Evolutionary conservation across 2,888 invertebrate species (phyloP), one percentile per base, ranked within the genome.

Genomic region (Brenthis ino): DNA sequence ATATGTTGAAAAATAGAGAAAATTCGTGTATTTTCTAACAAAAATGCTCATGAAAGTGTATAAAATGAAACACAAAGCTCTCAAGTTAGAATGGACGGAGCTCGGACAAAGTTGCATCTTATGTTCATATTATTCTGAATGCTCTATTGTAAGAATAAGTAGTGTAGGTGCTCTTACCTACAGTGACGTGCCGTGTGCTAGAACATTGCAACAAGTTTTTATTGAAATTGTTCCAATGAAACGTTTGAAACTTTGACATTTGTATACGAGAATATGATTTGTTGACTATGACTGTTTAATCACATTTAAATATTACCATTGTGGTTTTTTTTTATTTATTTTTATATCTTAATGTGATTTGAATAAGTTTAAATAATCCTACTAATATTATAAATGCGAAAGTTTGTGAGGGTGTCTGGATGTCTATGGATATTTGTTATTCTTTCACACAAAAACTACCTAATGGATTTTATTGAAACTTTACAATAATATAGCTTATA

Each of bases 121-220:
- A 75, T 70, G 75, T 71, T 48, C 58, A 60, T 60, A 72, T 72
- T 71, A 73, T 74, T 72, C 71, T 63, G 65, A 70, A 71, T 64
- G 63, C 66, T 69, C 69, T 68, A 71, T 68, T 68, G 69, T 61
- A 65, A 65, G 48, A 64, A 69, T 58, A 68, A 66, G 66, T 53
- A 37, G 57, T 58, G 58, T 47, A 58, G 65, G 11, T 43, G 11
- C 50, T 60, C 37, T 55, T 67, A 61, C 60, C 50, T 33, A 6
- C 33, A 16, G 13, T 64, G 24, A n/a, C 8, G 28, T 57, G 63
- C 63, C 24, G 43, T 43, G 60, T 13, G 54, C 54, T 37, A 20
- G 37, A 58, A 20, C 48, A 64, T 20, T 37, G 65, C 69, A 69
- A 66, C 69, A 66, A 66, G 65, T 69, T 37, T 61, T 61, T 63